These are phyloP conservation scores for Gymnocephalus cernua DNA, from an alignment of 2,113 vertebrate species.

Conservation along the genomic window DNA sequence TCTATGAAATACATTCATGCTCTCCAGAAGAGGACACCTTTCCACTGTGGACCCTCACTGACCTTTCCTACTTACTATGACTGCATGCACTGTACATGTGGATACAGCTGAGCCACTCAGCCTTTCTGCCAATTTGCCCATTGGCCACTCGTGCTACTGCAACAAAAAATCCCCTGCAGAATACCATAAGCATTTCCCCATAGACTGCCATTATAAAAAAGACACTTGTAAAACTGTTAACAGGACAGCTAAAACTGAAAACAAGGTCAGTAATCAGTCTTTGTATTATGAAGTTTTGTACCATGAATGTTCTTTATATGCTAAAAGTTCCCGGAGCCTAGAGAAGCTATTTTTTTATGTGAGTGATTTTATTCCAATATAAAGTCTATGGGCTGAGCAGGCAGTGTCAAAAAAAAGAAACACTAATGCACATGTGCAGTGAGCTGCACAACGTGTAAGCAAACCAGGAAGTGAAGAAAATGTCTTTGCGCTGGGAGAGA, in stretches of 20 bases:
- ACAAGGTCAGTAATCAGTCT: background rate
- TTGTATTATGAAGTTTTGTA: background rate
- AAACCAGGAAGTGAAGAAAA: too few species aligned
- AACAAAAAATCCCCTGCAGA: background rate
- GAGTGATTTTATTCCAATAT: too few species aligned
- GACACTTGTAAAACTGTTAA: too few species aligned
- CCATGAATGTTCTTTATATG: background rate
- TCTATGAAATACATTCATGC: background rate
- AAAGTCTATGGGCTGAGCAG: too few species aligned
- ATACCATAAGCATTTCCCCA: background rate
- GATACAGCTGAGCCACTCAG: background rate
- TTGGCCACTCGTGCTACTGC: background rate
- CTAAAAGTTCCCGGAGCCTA: too few species aligned
- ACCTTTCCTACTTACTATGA: background rate
- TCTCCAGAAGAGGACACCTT: background rate
- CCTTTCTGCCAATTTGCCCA: background rate
- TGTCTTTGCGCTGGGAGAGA: too few species aligned
- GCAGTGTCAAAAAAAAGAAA: too few species aligned
- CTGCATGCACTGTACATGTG: background rate
- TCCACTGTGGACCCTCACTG: background rate
- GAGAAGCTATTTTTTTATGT: too few species aligned
- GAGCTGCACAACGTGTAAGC: too few species aligned
- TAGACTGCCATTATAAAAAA: background rate
- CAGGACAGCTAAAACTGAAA: background rate
- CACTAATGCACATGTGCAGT: too few species aligned